Evolutionary conservation across 2,113 vertebrate genomes (phyloP).

Genomic region (Brachyistius frenatus): DNA sequence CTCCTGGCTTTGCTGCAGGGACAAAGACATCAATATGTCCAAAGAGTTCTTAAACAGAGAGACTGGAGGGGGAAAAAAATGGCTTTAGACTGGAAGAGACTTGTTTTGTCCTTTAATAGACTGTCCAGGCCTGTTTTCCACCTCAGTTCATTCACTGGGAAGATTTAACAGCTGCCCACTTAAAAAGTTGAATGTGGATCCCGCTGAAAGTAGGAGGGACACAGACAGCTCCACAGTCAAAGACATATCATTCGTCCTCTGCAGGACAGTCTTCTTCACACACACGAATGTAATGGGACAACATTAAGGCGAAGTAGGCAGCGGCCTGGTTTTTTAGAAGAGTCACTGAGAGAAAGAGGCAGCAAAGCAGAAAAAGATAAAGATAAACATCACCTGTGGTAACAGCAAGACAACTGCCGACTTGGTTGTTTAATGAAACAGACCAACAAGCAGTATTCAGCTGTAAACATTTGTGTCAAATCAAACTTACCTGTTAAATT

Average conservation of each 20-base stretch:
- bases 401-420: background rate
- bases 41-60: background rate
- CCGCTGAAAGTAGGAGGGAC: conserved; percentile 78
- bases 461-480: conserved; percentile 13
- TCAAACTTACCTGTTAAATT: conserved; percentile 38
- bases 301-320: conserved; percentile 70
- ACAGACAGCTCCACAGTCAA: conserved; percentile 75
- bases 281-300: conserved; percentile 66
- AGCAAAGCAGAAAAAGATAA: conserved; percentile 14
- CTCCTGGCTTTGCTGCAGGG: conserved; percentile 76
- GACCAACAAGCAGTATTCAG: background rate
- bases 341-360: conserved; percentile 21
- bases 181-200: conserved; percentile 29
- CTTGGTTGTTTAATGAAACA: background rate
- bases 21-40: conserved; percentile 1
- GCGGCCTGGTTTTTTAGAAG: conserved; percentile 63
- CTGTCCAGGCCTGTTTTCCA: background rate
- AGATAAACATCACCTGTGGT: conserved; percentile 5
- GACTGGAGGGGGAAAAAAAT: too few species aligned
- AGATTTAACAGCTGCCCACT: conserved; percentile 11
- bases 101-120: background rate
- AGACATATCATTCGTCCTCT: conserved; percentile 76
- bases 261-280: conserved; percentile 74
- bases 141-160: background rate
- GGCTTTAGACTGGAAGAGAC: background rate